Conservation (phyloP, 2,113 vertebrate genomes). For the Regulus satrapa region DNA sequence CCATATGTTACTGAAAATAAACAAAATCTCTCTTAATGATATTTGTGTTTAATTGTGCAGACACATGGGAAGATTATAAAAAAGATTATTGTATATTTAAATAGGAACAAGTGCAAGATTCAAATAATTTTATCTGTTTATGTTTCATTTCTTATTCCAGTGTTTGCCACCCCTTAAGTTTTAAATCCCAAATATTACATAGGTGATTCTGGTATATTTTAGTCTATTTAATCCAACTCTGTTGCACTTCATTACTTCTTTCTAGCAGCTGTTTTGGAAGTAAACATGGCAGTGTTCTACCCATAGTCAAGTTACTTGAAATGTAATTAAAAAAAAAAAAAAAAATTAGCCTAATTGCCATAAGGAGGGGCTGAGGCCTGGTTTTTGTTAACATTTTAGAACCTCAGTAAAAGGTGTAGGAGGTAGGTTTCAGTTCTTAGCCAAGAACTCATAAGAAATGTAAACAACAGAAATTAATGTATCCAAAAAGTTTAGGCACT, state of each 20-base stretch:
- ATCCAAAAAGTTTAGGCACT: not conserved
- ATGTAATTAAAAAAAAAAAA: too few species aligned
- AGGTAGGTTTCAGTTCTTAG: not conserved
- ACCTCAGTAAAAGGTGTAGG: not conserved
- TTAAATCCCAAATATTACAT: not conserved
- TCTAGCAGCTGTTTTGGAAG: not conserved
- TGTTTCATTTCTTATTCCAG: not conserved
- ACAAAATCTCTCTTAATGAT: not conserved
- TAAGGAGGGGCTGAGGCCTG: not conserved
- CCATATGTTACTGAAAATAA: not conserved
- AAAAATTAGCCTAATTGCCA: not conserved
- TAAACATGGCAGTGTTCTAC: not conserved
- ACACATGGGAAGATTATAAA: not conserved
- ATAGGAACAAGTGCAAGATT: not conserved
- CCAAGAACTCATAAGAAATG: not conserved
- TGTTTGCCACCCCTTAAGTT: not conserved
- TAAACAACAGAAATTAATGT: not conserved
- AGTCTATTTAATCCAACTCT: not conserved
- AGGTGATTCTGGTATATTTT: not conserved
- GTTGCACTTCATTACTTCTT: not conserved
- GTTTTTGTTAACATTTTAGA: not conserved
- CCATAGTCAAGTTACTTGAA: not conserved
- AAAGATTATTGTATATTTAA: not conserved
- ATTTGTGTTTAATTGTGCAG: not conserved
- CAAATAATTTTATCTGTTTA: not conserved